These are phyloP conservation scores for Macropus fuliginosus DNA, from an alignment of 2,797 vertebrate genomes.

Conservation along the genomic window DNA sequence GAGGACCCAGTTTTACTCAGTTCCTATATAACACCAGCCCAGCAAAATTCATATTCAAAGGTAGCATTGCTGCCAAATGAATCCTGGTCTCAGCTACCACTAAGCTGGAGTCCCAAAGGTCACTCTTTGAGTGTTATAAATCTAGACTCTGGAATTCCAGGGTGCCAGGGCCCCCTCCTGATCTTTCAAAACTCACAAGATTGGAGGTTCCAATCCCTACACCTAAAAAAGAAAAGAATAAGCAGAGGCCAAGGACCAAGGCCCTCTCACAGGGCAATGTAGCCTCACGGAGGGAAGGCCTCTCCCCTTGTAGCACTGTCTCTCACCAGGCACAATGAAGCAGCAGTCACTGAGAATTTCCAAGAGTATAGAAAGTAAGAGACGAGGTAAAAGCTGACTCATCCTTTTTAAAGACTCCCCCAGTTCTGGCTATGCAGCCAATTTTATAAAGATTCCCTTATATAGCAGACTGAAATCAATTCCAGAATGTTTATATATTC, in stretches of 20 bases:
- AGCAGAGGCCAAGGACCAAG: no score
- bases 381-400: background rate
- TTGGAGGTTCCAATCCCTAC: background rate
- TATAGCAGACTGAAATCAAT: background rate
- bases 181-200: background rate
- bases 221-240: no score
- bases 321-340: background rate
- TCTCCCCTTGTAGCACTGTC: background rate
- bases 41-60: background rate
- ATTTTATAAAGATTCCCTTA: background rate
- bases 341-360: background rate
- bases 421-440: background rate
- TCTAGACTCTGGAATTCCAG: background rate
- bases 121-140: background rate
- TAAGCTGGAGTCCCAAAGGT: background rate
- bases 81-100: background rate
- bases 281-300: no score
- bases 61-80: background rate
- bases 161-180: background rate
- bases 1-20: background rate
- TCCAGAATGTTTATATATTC: background rate
- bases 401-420: background rate
- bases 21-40: background rate
- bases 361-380: background rate
- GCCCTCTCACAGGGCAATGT: background rate